Evolutionary conservation across 2,888 invertebrate species (phyloP), one percentile per base, ranked within the genome.

Genomic region (Lasioglossum figueresi): DNA sequence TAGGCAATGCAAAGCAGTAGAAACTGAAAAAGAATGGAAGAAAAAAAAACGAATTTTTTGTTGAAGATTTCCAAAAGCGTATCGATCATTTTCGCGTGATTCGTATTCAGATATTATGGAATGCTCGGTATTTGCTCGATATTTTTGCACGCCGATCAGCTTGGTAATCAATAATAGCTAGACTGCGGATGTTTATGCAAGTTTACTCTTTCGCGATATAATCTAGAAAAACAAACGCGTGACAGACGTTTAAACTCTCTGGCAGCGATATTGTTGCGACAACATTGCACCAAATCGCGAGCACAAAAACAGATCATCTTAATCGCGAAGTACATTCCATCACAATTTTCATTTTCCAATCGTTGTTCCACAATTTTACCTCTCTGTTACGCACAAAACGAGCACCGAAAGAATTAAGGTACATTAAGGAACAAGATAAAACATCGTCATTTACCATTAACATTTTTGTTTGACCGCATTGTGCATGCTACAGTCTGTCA

Each of bases 131-230:
- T 19, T 70, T 40, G 40, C 40, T n/a, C 40, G 70, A 70, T 40
- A 70, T 40, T 70, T 52, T 52, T 73, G 52, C n/a, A 23, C 70
- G 40, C n/a, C n/a, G 2, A n/a, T 70, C 10, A 81, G 76, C 48
- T 81, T 83, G 23, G 59, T 82, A 68, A 80, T 71, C 31, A 68
- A 77, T 48, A n/a, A 52, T 34, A 52, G 34, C 70, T 70, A 16
- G 37, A 40, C n/a, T 68, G 23, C 68, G 68, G 68, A 68, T 68
- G 34, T 37, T 68, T 68, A 23, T 23, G 34, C 66, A 23, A 37
- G 19, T 23, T 68, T 23, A 63, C 31, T 27, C 31, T 63, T 31
- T 31, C 16, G 2, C 10, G 10, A 10, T 37, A 23, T 12, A 37
- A 37, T 34, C 2, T 34, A 34, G 66, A 68, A 37, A 2, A 23